These are phyloP conservation scores for Stenoptilia bipunctidactyla DNA, from an alignment of 2,888 invertebrate species.

Conservation along the genomic window DNA sequence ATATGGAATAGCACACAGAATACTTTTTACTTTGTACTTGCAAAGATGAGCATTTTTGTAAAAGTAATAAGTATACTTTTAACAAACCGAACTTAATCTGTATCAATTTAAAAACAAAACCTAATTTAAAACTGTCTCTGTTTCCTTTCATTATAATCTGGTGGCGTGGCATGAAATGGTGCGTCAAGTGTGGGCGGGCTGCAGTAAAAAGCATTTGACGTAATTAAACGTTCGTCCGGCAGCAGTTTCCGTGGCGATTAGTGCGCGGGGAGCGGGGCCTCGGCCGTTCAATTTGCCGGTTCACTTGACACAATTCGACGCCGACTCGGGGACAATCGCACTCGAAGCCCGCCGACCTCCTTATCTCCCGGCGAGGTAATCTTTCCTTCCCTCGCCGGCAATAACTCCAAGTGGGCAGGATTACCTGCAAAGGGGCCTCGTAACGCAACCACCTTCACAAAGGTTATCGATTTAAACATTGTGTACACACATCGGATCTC, in stretches of 20 bases:
- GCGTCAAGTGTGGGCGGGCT: slow-evolving; percentile 22
- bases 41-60: no score
- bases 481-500: slow-evolving; percentile 42
- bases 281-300: slow-evolving; percentile 71
- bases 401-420: slow-evolving; percentile 71
- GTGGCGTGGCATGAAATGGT: slow-evolving; percentile 1
- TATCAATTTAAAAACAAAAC: no score
- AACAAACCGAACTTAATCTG: no score
- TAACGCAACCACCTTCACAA: slow-evolving; percentile 61
- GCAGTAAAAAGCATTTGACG: slow-evolving; percentile 37
- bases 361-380: slow-evolving; percentile 71
- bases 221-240: slow-evolving; percentile 58
- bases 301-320: slow-evolving; percentile 72
- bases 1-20: no score
- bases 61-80: no score
- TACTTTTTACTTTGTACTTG: no score
- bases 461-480: slow-evolving; percentile 66
- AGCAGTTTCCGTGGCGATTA: slow-evolving; percentile 68
- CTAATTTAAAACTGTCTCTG: no score
- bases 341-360: slow-evolving; percentile 69
- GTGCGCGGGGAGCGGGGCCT: slow-evolving; percentile 60
- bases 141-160: slow-evolving; percentile 9
- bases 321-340: slow-evolving; percentile 72
- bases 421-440: slow-evolving; percentile 65
- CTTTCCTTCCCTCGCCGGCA: slow-evolving; percentile 70